phyloP scores from a whole-genome alignment of 2,888 invertebrate species.

The Campoletis raptor region DNA sequence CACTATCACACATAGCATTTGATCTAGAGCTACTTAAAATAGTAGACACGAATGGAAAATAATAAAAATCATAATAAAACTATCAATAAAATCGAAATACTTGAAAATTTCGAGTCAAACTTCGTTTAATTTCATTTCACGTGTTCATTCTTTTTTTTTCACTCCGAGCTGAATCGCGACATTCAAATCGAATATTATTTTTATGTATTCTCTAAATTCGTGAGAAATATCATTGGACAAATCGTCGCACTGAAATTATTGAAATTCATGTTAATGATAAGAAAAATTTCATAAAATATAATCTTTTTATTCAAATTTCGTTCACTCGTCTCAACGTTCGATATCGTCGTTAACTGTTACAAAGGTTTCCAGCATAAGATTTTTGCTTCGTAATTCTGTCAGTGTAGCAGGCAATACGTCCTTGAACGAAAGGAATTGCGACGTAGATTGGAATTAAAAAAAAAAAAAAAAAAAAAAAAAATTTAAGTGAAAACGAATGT shows the following conservation, averaged over 20 bases:
- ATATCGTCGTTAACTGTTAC: neutral
- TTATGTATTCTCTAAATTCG: neutral
- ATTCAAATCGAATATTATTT: neutral
- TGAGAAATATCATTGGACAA: neutral
- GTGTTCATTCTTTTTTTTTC: no score
- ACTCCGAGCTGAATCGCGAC: neutral
- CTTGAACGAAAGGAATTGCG: constrained; percentile 9
- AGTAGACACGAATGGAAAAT: neutral
- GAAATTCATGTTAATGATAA: neutral
- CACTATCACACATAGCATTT: neutral
- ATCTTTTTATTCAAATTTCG: neutral
- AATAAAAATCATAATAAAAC: neutral
- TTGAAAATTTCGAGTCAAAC: neutral
- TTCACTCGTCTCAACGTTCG: neutral
- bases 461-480: neutral
- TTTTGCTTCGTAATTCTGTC: neutral
- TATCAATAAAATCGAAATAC: neutral
- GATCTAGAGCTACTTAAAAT: neutral
- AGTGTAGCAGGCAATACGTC: neutral
- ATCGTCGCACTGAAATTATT: neutral
- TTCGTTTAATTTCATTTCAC: no score
- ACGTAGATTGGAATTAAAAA: neutral
- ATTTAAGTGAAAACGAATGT: neutral
- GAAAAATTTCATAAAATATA: neutral
- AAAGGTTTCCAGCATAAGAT: neutral